phyloP scores from a whole-genome alignment of 2,797 vertebrate genomes.

The Phrynocephalus guinanensis region DNA sequence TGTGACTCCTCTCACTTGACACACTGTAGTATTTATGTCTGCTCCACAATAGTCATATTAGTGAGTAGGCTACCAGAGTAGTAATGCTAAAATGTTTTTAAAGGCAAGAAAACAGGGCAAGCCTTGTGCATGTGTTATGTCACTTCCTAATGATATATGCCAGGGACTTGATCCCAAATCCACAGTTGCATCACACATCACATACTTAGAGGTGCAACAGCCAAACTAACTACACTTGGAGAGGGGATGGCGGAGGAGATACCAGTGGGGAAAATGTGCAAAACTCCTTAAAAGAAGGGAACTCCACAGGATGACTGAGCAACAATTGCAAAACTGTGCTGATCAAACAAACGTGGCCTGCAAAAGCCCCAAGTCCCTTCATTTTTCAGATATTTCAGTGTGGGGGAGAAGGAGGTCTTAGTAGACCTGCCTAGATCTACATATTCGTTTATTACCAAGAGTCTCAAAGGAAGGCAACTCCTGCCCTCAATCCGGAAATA shows the following conservation, averaged over 20 bases:
- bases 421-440: not conserved
- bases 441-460: not conserved
- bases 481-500: constrained; percentile 6
- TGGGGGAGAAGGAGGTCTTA: not conserved
- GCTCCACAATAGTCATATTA: too few species aligned
- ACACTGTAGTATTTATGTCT: too few species aligned
- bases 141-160: not conserved
- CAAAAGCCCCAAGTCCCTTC: not conserved
- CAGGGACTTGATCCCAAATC: not conserved
- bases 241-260: not conserved
- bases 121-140: not conserved
- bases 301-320: too few species aligned
- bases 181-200: not conserved
- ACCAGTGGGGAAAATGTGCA: not conserved
- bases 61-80: not conserved
- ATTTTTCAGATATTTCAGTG: not conserved
- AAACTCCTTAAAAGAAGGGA: not conserved
- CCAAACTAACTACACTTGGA: not conserved
- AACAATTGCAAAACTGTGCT: not conserved
- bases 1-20: too few species aligned
- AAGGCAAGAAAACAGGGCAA: not conserved
- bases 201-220: not conserved
- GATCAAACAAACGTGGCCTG: not conserved
- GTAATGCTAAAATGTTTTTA: not conserved
- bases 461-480: not conserved